Conservation (phyloP, 1,140 invertebrate species). For the Oppia nitens region DNA sequence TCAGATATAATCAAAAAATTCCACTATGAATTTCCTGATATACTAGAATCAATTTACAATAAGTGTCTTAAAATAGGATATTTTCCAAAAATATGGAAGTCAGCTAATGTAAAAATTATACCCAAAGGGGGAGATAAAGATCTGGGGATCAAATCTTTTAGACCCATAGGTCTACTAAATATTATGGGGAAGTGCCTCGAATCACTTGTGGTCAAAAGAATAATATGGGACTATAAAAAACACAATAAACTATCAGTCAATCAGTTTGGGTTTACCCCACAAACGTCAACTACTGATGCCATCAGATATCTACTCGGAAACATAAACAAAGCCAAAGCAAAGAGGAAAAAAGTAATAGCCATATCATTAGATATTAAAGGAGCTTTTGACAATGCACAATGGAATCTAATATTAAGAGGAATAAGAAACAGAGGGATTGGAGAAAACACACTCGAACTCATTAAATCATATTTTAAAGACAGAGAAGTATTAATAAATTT, state of each 20-base stretch:
- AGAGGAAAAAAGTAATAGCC: neutral
- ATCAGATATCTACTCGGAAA: neutral
- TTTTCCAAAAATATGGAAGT: neutral
- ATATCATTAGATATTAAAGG: constrained; percentile 3
- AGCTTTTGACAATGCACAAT: constrained; percentile 9
- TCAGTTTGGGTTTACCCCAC: neutral
- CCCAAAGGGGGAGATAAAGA: neutral
- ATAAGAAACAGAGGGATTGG: neutral
- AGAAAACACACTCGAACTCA: neutral
- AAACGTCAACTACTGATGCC: neutral
- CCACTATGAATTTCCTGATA: no score
- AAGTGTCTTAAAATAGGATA: neutral
- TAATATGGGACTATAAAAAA: neutral
- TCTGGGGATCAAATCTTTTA: neutral
- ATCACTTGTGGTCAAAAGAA: neutral
- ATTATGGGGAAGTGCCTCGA: neutral
- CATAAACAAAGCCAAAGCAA: neutral
- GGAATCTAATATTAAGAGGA: neutral
- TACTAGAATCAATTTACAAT: neutral
- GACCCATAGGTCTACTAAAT: neutral
- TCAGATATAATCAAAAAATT: no score
- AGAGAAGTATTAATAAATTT: neutral
- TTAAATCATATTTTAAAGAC: neutral
- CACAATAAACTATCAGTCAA: neutral
- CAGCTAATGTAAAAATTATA: neutral